Evolutionary conservation across 2,888 invertebrate species (phyloP), one percentile per base, ranked within the genome.

Genomic region (Drosophila flavopinicola): DNA sequence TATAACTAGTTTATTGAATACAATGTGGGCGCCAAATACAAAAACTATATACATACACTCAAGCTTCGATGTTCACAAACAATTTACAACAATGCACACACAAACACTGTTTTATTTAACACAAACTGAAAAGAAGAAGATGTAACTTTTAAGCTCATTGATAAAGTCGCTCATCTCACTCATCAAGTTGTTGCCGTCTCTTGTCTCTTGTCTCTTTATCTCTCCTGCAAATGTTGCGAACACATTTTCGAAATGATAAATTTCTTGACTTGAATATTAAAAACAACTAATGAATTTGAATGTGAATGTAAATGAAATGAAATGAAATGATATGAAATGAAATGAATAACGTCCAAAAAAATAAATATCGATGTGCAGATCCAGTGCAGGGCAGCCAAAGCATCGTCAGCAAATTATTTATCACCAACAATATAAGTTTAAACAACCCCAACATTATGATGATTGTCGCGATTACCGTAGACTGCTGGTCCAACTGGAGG

Each of bases 401-500:
- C 87, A 82, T 76, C 85, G 88, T 64, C 89, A 88, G 72, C 88
- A 89, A 88, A 88, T 88, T 82, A 88, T 88, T 83, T 88, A 90
- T 79, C 90, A 90, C 78, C 88, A 88, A 87, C 89, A 86, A 88
- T 88, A 89, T 79, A 89, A 88, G 77, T 87, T 88, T 75, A 88
- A 88, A 80, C 85, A 89, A 89, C 87, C 88, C 11, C 87, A 89
- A 89, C 88, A 89, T 87, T 89, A 90, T 90, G 91, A 91, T 88
- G 90, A 91, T 83, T 90, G 90, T 90, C 91, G 91, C 88, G 90
- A 90, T 89, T 89, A 89, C 90, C 93, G 79, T 92, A 96, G 98
- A 91, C 93, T 98, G 88, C 92, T 98, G 78, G 95, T 97, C 59
- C 98, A 98, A 92, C 92, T 98, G 88, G 98, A 98, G 91, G 98